Conservation (phyloP, 2,888 invertebrate genomes). For the Aphodius granarius region DNA sequence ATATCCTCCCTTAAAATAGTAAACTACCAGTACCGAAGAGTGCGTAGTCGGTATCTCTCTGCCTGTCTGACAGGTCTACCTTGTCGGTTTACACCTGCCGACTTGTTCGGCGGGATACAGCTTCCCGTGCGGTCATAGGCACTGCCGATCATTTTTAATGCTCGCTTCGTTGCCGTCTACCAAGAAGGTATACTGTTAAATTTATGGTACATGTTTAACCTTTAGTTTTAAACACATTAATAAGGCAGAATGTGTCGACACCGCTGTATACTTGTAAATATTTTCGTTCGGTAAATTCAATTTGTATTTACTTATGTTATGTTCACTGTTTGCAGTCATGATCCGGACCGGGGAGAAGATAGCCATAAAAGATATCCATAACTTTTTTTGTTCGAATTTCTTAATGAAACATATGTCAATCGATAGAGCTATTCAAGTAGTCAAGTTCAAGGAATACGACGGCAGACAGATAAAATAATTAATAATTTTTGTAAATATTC, state of each 20-base stretch:
- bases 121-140: constrained; percentile 31
- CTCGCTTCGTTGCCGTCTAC: constrained; percentile 12
- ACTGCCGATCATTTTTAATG: constrained; percentile 25
- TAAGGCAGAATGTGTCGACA: constrained; percentile 2
- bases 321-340: too few relatives aligned
- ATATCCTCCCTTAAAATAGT: neutral
- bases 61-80: constrained; percentile 30
- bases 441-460: too few relatives aligned
- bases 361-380: too few relatives aligned
- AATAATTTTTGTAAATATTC: too few relatives aligned
- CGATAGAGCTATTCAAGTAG: too few relatives aligned
- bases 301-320: neutral
- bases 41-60: neutral
- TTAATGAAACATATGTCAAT: too few relatives aligned
- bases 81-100: constrained; percentile 38
- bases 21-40: neutral
- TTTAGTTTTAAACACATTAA: constrained; percentile 22
- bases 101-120: constrained; percentile 33
- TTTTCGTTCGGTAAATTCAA: neutral
- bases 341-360: too few relatives aligned
- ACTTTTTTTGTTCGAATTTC: too few relatives aligned
- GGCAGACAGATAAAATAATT: too few relatives aligned
- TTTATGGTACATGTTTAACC: constrained; percentile 23
- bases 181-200: constrained; percentile 7
- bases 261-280: neutral